phyloP scores from a whole-genome alignment of 2,797 vertebrate genomes.

The Lophius americanus region DNA sequence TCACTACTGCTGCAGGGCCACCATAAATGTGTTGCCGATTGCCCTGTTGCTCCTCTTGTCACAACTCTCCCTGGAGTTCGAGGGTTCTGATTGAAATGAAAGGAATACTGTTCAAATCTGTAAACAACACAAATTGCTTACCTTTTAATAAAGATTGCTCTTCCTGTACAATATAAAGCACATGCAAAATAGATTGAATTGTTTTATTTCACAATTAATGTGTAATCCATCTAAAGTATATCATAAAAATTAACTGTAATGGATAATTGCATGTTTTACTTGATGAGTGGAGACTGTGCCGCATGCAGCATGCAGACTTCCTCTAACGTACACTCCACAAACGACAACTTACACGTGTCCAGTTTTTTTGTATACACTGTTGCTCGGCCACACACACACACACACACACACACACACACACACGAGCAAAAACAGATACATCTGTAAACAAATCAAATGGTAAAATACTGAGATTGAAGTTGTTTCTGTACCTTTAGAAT shows the following conservation, averaged over 20 bases:
- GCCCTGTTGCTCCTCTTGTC: slow-evolving; percentile 3
- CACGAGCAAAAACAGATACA: slow-evolving; percentile 10
- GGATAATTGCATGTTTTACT: too few species aligned
- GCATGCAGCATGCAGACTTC: slow-evolving; percentile 28
- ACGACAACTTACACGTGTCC: slow-evolving; percentile 47
- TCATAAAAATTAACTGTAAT: too few species aligned
- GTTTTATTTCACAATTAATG: too few species aligned
- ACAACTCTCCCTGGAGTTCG: slow-evolving; percentile 26
- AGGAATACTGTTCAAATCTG: neutral
- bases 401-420: slow-evolving; percentile 19
- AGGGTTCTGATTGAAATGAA: slow-evolving; percentile 10
- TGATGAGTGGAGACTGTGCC: too few species aligned
- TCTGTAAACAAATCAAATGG: slow-evolving; percentile 8
- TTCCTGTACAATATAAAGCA: neutral
- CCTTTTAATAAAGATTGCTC: neutral
- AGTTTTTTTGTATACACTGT: slow-evolving; percentile 17
- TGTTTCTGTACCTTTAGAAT: slow-evolving; percentile 65
- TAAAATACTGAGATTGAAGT: slow-evolving; percentile 29
- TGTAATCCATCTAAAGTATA: too few species aligned
- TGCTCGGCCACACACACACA: slow-evolving; percentile 12
- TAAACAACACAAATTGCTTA: neutral
- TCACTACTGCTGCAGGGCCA: neutral
- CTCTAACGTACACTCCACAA: slow-evolving; percentile 5
- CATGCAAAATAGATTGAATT: neutral
- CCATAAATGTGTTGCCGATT: neutral